phyloP scores from a whole-genome alignment of 2,888 invertebrate species.

The Boloria euphrosyne region DNA sequence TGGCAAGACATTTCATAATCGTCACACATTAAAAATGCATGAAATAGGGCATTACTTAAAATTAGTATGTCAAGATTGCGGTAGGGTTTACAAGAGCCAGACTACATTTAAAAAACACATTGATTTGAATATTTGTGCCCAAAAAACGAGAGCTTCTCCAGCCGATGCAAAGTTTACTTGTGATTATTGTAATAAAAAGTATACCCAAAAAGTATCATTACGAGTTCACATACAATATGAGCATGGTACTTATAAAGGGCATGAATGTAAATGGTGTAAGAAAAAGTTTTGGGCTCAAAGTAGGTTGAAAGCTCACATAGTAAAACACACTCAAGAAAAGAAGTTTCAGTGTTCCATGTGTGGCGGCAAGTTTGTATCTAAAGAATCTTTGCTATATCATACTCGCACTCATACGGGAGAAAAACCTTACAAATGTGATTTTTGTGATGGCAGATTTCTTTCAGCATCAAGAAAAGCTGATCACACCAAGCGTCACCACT shows the following conservation, averaged over 20 bases:
- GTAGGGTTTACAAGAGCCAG: conserved; percentile 63
- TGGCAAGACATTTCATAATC: conserved; percentile 59
- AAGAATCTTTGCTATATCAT: conserved; percentile 68
- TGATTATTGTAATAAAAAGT: conserved; percentile 69
- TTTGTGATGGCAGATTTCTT: conserved; percentile 60
- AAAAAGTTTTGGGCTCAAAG: conserved; percentile 71
- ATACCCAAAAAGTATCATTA: conserved; percentile 67
- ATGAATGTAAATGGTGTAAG: conserved; percentile 66
- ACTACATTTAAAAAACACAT: conserved; percentile 63
- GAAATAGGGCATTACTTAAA: conserved; percentile 55
- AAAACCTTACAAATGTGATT: conserved; percentile 63
- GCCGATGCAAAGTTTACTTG: conserved; percentile 63
- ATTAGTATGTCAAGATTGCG: conserved; percentile 64
- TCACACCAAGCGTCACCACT: conserved; percentile 61
- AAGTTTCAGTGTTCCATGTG: conserved; percentile 62
- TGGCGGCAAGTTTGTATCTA: conserved; percentile 64
- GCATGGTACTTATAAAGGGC: conserved; percentile 67
- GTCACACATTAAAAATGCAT: conserved; percentile 59
- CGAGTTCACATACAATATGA: conserved; percentile 71
- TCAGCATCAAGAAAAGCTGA: conserved; percentile 64
- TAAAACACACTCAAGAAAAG: conserved; percentile 69
- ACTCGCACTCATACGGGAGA: conserved; percentile 72
- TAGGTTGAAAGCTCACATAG: conserved; percentile 65
- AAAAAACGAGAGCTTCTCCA: conserved; percentile 55
- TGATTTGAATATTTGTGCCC: conserved; percentile 58